Evolutionary conservation across 64 coral and sea anemone genomes (phyloP).

Genomic region (Trachythela sp.): DNA sequence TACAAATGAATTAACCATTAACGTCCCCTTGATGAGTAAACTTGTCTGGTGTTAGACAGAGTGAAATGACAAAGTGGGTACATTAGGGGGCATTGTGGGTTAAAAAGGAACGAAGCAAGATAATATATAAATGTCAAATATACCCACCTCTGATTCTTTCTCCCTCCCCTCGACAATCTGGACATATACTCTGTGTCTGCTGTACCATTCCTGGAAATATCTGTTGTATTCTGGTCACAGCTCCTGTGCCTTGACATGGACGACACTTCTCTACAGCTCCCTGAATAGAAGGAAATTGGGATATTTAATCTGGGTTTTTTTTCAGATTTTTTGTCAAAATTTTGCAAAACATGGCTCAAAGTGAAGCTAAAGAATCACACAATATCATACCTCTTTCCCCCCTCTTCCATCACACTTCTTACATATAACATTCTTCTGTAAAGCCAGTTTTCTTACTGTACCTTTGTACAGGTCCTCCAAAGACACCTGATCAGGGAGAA

Average conservation of each 20-base stretch:
- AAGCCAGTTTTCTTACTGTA: conserved; percentile 67
- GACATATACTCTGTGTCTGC: conserved; percentile 78
- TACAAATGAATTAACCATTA: too few relatives aligned
- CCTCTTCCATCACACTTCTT: conserved; percentile 85
- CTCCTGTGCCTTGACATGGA: conserved; percentile 80
- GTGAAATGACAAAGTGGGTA: too few relatives aligned
- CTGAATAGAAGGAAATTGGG: conserved; percentile 20
- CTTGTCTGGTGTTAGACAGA: too few relatives aligned
- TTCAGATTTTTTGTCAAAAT: too few relatives aligned
- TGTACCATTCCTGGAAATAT: conserved; percentile 93
- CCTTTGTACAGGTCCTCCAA: conserved; percentile 96
- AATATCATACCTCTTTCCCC: conserved; percentile 90
- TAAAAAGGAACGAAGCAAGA: too few relatives aligned
- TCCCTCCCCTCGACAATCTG: conserved; percentile 74
- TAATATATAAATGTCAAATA: too few relatives aligned
- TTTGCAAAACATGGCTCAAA: too few relatives aligned
- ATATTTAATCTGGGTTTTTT: too few relatives aligned
- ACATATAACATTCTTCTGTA: conserved; percentile 98
- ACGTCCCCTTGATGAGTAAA: too few relatives aligned
- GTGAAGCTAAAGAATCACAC: too few relatives aligned
- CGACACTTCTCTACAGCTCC: conserved; percentile 72
- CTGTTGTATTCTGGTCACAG: conserved; percentile 63
- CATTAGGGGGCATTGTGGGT: too few relatives aligned
- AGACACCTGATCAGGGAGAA: conserved; percentile 54
- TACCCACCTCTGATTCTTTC: conserved; percentile 71